Evolutionary conservation across 2,888 invertebrate species (phyloP).

Genomic region (Spodoptera littoralis): DNA sequence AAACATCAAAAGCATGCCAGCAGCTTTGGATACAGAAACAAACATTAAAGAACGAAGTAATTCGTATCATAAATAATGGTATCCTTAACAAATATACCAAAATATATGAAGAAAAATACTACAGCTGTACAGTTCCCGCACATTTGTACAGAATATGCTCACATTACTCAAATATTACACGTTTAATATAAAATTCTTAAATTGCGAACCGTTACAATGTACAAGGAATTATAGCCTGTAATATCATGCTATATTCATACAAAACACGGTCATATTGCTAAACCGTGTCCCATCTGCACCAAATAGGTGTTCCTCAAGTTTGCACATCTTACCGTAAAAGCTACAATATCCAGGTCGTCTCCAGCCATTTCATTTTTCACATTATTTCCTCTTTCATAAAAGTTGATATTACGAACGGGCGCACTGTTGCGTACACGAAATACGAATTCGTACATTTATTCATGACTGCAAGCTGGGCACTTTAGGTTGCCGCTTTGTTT

Average conservation of each 20-base stretch:
- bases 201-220: neutral
- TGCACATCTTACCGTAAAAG: constrained; percentile 47
- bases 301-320: constrained; percentile 52
- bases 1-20: too few relatives aligned
- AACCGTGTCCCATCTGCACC: constrained; percentile 53
- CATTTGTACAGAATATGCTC: too few relatives aligned
- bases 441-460: constrained; percentile 71
- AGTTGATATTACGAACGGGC: constrained; percentile 64
- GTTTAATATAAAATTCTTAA: too few relatives aligned
- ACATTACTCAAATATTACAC: too few relatives aligned
- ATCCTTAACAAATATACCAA: too few relatives aligned
- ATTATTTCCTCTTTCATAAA: constrained; percentile 71
- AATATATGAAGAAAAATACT: too few relatives aligned
- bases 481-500: constrained; percentile 66
- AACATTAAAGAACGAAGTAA: too few relatives aligned
- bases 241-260: constrained; percentile 16
- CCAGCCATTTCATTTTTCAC: constrained; percentile 69
- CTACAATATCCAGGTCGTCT: constrained; percentile 64
- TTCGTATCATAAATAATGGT: too few relatives aligned
- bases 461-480: constrained; percentile 67
- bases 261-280: constrained; percentile 21
- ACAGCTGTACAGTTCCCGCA: too few relatives aligned
- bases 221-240: constrained; percentile 13
- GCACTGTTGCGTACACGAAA: constrained; percentile 66
- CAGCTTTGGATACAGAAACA: too few relatives aligned